Evolutionary conservation across 2,888 invertebrate species (phyloP).

Genomic region (Pediacus dermestoides): DNA sequence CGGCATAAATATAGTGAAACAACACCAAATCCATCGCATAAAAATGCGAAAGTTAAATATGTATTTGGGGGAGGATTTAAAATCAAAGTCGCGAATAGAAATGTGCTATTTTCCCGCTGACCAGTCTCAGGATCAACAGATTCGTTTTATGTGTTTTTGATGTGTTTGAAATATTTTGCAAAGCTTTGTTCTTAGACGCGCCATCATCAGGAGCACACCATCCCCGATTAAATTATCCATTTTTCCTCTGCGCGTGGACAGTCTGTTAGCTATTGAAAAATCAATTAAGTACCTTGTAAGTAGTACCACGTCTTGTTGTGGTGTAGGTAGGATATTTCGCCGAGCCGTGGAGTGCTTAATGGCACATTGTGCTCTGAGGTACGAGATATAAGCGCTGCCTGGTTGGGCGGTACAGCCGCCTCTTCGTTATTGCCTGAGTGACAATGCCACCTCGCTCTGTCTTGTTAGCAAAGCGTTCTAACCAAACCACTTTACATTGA

Average conservation of each 20-base stretch:
- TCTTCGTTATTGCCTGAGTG: slow-evolving; percentile 48
- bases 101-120: slow-evolving; percentile 18
- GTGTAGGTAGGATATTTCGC: too few species aligned
- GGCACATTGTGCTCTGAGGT: slow-evolving; percentile 61
- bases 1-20: slow-evolving; percentile 12
- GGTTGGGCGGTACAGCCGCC: slow-evolving; percentile 44
- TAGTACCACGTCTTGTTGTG: too few species aligned
- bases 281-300: too few species aligned
- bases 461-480: slow-evolving; percentile 47
- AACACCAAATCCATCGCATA: too few species aligned
- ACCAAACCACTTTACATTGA: slow-evolving; percentile 49
- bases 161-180: too few species aligned
- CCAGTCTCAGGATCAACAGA: slow-evolving; percentile 18
- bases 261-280: too few species aligned
- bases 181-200: too few species aligned
- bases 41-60: too few species aligned
- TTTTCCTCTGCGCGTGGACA: too few species aligned
- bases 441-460: slow-evolving; percentile 50
- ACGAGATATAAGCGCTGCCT: slow-evolving; percentile 38
- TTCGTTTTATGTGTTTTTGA: slow-evolving; percentile 30
- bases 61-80: slow-evolving; percentile 10
- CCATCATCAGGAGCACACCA: too few species aligned
- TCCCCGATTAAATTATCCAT: too few species aligned
- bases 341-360: slow-evolving; percentile 38
- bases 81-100: slow-evolving; percentile 22